Conservation (phyloP, 2,113 vertebrate genomes). For the Apodemus speciosus region DNA sequence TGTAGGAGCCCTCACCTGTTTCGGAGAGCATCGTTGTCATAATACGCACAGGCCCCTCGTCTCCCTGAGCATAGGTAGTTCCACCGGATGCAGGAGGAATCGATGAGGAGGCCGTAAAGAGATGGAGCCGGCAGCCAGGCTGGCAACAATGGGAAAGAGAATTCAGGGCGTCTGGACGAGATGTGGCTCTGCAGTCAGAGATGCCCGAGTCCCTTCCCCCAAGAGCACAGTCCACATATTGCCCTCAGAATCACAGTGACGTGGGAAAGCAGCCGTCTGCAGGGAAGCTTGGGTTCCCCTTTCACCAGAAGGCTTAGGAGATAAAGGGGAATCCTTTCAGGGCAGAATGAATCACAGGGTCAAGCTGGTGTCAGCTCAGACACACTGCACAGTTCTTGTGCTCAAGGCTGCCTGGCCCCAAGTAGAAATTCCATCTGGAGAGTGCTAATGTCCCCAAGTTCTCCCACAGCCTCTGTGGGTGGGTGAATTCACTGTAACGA, state of each 20-base stretch:
- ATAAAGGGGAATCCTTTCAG: conserved; percentile 1
- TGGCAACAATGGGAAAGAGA: conserved; percentile 69
- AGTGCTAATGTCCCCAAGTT: rapidly evolving
- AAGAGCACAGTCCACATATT: rapidly evolving
- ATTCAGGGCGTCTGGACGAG: conserved; percentile 1
- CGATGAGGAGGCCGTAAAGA: conserved; percentile 93
- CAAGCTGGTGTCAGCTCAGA: background rate
- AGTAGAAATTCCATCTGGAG: rapidly evolving
- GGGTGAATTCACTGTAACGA: background rate
- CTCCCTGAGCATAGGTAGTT: conserved; percentile 85
- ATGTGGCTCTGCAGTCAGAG: background rate
- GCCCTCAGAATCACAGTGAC: background rate
- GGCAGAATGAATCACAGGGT: background rate
- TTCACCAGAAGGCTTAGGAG: conserved; percentile 20
- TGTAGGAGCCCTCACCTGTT: conserved; percentile 86
- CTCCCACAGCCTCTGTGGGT: background rate
- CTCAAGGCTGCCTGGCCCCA: background rate
- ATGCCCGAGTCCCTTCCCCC: rapidly evolving
- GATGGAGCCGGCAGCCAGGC: conserved; percentile 95
- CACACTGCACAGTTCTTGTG: background rate
- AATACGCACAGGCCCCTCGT: conserved; percentile 92
- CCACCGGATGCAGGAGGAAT: conserved; percentile 94
- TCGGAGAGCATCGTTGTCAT: conserved; percentile 92
- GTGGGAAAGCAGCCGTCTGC: background rate
- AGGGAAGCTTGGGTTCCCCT: background rate